Evolutionary conservation across 2,888 invertebrate genomes (phyloP).

Genomic region (Dioctria rufipes): DNA sequence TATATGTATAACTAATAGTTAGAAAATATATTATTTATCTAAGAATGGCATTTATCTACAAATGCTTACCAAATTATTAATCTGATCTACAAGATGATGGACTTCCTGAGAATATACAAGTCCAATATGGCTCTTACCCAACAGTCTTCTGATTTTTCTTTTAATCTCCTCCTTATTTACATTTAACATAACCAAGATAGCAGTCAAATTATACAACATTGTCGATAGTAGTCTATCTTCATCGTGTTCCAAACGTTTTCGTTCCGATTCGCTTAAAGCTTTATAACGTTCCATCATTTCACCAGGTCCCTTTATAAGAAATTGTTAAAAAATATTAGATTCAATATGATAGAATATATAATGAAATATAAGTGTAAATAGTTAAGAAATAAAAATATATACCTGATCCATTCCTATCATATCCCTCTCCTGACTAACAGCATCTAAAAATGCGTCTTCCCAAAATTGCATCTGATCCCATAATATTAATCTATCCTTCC

Average conservation of each 20-base stretch:
- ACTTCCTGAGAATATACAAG: conserved; percentile 98
- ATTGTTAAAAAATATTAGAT: background rate
- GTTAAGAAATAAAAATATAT: conserved; percentile 7
- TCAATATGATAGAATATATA: background rate
- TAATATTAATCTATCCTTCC: conserved; percentile 80
- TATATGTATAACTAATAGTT: too few relatives aligned
- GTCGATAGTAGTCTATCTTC: conserved; percentile 96
- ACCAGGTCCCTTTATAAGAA: conserved; percentile 81
- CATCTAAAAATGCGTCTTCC: conserved; percentile 99
- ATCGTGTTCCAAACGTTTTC: conserved; percentile 96
- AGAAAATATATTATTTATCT: too few relatives aligned
- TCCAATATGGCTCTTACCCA: conserved; percentile 99
- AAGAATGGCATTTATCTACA: background rate
- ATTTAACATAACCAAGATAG: conserved; percentile 94
- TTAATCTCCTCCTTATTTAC: conserved; percentile 88
- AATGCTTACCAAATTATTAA: conserved; percentile 88
- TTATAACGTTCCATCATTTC: conserved; percentile 99
- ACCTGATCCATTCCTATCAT: conserved; percentile 99
- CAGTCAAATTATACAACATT: conserved; percentile 95
- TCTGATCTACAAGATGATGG: conserved; percentile 94
- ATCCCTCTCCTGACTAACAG: conserved; percentile 97
- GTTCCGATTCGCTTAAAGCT: conserved; percentile 90
- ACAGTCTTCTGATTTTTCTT: conserved; percentile 88
- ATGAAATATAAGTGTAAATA: background rate
- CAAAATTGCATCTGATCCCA: conserved; percentile 99